These are phyloP conservation scores for Haemorhous mexicanus DNA, from an alignment of 2,113 vertebrate genomes.

Conservation along the genomic window DNA sequence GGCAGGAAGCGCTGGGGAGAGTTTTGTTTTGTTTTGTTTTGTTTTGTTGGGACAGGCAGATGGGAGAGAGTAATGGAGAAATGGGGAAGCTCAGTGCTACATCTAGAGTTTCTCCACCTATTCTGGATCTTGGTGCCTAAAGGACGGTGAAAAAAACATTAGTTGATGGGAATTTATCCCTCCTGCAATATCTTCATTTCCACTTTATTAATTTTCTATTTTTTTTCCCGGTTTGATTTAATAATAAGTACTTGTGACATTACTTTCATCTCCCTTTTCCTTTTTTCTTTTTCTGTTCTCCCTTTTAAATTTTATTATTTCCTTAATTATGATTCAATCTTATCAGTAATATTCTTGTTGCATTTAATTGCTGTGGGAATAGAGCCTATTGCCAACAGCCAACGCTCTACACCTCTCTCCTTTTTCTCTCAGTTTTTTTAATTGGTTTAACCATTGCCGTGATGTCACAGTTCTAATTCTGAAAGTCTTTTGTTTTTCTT, in stretches of 20 bases:
- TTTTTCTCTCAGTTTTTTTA: slow-evolving; percentile 62
- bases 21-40: not conserved
- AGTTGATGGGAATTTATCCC: not conserved
- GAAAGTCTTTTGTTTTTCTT: slow-evolving; percentile 22
- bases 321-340: slow-evolving; percentile 71
- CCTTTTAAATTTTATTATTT: slow-evolving; percentile 62
- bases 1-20: slow-evolving; percentile 29
- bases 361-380: slow-evolving; percentile 66
- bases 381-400: slow-evolving; percentile 52
- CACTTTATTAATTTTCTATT: slow-evolving; percentile 26
- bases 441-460: slow-evolving; percentile 69
- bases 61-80: not conserved
- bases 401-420: slow-evolving; percentile 40
- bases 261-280: slow-evolving; percentile 66
- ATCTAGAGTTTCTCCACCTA: not conserved
- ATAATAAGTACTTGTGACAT: slow-evolving; percentile 61
- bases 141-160: not conserved
- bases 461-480: slow-evolving; percentile 65
- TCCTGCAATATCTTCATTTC: slow-evolving; percentile 44
- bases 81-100: not conserved
- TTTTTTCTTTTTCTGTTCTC: slow-evolving; percentile 36
- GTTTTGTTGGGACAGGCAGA: not conserved
- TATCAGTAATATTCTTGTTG: slow-evolving; percentile 67
- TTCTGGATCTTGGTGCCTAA: not conserved
- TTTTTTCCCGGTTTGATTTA: slow-evolving; percentile 49